These are phyloP conservation scores for Origma solitaria DNA, from an alignment of 2,113 vertebrate genomes.

Conservation along the genomic window DNA sequence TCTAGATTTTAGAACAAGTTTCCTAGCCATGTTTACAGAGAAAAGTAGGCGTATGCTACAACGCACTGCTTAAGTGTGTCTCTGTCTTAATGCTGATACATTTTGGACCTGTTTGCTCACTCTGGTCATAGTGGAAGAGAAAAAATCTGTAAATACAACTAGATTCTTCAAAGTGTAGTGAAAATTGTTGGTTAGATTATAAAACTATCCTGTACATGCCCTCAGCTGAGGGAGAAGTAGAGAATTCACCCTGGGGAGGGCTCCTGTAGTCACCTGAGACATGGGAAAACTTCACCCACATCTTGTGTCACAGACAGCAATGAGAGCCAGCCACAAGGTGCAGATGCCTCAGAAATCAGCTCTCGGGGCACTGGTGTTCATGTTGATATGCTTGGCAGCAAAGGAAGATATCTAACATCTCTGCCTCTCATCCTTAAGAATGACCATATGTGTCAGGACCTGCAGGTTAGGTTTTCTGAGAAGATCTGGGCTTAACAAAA, in stretches of 20 bases:
- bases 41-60: neutral
- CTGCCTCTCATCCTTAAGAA: neutral
- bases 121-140: neutral
- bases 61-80: neutral
- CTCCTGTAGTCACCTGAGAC: neutral
- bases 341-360: neutral
- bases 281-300: neutral
- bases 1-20: neutral
- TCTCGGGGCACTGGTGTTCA: neutral
- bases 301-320: neutral
- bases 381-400: neutral
- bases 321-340: neutral
- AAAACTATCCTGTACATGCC: neutral
- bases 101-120: neutral
- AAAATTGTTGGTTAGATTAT: neutral
- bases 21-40: neutral
- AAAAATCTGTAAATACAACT: neutral
- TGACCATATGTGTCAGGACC: neutral
- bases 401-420: neutral
- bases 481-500: neutral
- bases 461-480: neutral
- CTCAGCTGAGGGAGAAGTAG: neutral
- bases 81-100: neutral
- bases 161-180: neutral
- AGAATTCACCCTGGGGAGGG: neutral